Conservation (phyloP, 2,888 invertebrate genomes). For the Andrena bucephala region DNA sequence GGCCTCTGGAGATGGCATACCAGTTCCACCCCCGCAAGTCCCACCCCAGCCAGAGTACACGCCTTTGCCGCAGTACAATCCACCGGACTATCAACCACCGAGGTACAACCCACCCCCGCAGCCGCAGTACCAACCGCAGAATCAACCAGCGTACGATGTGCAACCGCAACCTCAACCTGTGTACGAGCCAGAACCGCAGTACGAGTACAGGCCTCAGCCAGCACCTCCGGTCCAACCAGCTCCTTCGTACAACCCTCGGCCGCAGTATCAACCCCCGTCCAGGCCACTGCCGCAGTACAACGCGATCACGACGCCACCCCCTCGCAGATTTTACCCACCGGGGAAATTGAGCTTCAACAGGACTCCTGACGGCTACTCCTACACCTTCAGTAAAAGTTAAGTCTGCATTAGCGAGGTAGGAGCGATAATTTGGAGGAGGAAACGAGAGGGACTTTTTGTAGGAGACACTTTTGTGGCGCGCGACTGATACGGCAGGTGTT, state of each 20-base stretch:
- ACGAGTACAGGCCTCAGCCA: constrained; percentile 78
- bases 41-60: constrained; percentile 85
- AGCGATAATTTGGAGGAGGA: background rate
- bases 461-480: background rate
- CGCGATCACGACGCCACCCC: constrained; percentile 89
- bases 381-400: constrained; percentile 91
- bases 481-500: too few species aligned
- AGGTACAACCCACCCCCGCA: constrained; percentile 71
- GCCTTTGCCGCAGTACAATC: constrained; percentile 80
- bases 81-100: constrained; percentile 79
- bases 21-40: constrained; percentile 79
- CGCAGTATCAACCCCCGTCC: constrained; percentile 74
- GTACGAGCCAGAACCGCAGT: constrained; percentile 68
- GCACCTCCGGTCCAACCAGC: constrained; percentile 30
- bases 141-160: constrained; percentile 85
- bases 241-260: constrained; percentile 39
- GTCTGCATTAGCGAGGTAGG: background rate
- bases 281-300: constrained; percentile 86
- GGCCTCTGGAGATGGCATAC: constrained; percentile 93
- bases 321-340: constrained; percentile 92
- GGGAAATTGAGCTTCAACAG: constrained; percentile 94
- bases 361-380: constrained; percentile 95
- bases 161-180: constrained; percentile 83
- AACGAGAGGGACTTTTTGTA: background rate
- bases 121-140: constrained; percentile 81